Percentiles rank a stretch among this genome's conserved stretches.
phyloP scores from a whole-genome alignment of 2,797 vertebrate genomes.

The Anguilla obscura region DNA sequence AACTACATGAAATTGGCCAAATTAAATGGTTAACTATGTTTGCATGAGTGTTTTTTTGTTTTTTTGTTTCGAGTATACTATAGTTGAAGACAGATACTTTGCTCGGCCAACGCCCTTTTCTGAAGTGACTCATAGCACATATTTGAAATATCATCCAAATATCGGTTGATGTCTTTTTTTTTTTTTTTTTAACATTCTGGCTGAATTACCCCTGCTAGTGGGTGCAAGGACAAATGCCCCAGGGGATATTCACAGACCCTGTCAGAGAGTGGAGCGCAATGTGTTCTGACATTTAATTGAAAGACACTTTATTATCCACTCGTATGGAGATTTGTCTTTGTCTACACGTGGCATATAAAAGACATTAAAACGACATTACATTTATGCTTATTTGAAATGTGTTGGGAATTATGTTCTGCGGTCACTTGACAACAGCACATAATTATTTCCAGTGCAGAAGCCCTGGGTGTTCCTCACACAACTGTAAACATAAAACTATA shows the following conservation, averaged over 20 bases:
- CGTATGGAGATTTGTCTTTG: no score
- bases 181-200: background rate
- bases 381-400: background rate
- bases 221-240: background rate
- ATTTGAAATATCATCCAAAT: background rate
- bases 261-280: background rate
- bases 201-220: background rate
- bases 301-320: no score
- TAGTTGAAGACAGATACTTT: background rate
- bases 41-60: background rate
- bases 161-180: background rate
- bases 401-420: background rate
- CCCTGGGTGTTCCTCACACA: background rate
- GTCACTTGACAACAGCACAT: background rate
- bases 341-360: no score
- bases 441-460: background rate
- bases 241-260: background rate
- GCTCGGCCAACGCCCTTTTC: background rate
- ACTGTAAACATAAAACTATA: background rate
- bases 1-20: background rate
- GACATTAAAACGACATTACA: no score
- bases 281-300: no score
- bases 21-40: background rate
- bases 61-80: background rate
- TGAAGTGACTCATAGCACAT: background rate